Evolutionary conservation across 2,888 invertebrate genomes (phyloP).

Genomic region (Hypolimnas misippus): DNA sequence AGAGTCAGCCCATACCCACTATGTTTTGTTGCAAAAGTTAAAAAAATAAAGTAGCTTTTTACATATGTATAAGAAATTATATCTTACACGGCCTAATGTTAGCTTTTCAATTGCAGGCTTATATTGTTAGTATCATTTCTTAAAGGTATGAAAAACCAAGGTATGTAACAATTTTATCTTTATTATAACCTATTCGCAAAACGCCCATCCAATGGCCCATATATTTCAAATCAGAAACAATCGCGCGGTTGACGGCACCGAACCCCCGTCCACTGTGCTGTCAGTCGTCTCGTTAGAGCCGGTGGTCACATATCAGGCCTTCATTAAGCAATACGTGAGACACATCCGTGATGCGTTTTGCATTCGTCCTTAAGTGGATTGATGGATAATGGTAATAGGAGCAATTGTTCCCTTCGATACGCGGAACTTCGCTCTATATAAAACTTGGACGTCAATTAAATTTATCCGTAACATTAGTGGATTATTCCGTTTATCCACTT

Average conservation of each 20-base stretch:
- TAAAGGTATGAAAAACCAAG: too few relatives aligned
- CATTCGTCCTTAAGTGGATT: slow-evolving; percentile 67
- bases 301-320: slow-evolving; percentile 76
- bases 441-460: slow-evolving; percentile 23
- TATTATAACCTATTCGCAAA: background rate
- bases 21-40: too few relatives aligned
- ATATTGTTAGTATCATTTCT: too few relatives aligned
- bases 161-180: too few relatives aligned
- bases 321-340: slow-evolving; percentile 77
- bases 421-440: slow-evolving; percentile 15
- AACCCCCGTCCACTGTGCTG: slow-evolving; percentile 68
- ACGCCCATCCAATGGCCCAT: slow-evolving; percentile 55
- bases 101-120: too few relatives aligned
- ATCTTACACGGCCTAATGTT: too few relatives aligned
- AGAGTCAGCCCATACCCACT: too few relatives aligned
- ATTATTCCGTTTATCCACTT: too few relatives aligned
- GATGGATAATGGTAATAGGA: slow-evolving; percentile 74
- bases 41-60: too few relatives aligned
- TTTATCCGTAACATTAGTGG: background rate
- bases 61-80: too few relatives aligned
- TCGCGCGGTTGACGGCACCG: slow-evolving; percentile 63
- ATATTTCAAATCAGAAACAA: slow-evolving; percentile 69
- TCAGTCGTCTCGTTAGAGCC: slow-evolving; percentile 78
- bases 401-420: slow-evolving; percentile 45
- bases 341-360: slow-evolving; percentile 68